Percentiles rank a stretch among this genome's conserved stretches.
Evolutionary conservation across 1,140 invertebrate species (phyloP).

Genomic region (Drosophila santomea): DNA sequence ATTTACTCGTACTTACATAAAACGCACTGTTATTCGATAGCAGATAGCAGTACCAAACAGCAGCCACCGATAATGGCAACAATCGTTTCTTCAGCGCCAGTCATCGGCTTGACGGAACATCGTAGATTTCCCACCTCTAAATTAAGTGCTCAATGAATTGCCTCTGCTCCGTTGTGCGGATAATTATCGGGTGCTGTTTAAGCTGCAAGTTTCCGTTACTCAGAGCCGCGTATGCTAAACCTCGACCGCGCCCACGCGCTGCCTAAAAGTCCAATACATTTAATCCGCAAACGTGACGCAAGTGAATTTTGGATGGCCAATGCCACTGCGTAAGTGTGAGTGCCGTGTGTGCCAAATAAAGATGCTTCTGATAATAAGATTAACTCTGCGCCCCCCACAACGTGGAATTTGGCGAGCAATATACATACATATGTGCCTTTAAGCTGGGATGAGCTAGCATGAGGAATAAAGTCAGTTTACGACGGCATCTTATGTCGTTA

Average conservation of each 20-base stretch:
- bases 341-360: constrained; percentile 43
- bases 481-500: constrained; percentile 66
- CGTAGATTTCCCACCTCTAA: not conserved
- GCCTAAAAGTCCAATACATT: constrained; percentile 9
- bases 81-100: not conserved
- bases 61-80: not conserved
- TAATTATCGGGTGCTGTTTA: constrained; percentile 2
- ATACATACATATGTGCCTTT: no score
- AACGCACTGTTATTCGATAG: not conserved
- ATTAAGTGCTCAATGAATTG: not conserved
- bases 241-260: constrained; percentile 7
- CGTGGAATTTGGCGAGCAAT: constrained; percentile 1
- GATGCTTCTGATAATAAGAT: constrained; percentile 55
- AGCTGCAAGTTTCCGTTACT: not conserved
- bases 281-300: constrained; percentile 37
- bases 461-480: constrained; percentile 31
- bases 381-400: constrained; percentile 38
- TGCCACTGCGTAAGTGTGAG: constrained; percentile 26
- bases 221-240: not conserved
- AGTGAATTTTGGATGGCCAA: constrained; percentile 37
- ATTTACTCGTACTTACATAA: not conserved
- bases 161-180: not conserved
- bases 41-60: not conserved
- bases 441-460: no score
- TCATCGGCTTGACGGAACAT: not conserved